Evolutionary conservation across 2,113 vertebrate genomes (phyloP), one percentile per base, ranked within the genome.

Genomic region (Tupaia tana): DNA sequence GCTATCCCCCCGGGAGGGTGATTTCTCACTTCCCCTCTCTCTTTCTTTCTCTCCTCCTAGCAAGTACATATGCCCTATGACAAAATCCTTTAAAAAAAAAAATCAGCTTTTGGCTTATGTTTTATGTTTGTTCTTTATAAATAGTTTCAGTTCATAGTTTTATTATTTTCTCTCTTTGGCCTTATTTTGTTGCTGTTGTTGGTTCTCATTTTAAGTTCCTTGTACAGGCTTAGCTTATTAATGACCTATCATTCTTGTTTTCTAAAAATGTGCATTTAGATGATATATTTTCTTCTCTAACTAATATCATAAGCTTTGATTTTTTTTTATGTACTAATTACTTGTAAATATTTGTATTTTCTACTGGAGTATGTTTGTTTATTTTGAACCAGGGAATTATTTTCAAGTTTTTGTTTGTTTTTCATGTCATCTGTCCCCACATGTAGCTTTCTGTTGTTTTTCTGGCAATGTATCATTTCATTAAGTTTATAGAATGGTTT

Each of bases 261-360:
- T 86, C 58, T 52, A 64, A 14, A 14, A 4, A 27, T n/a, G 64
- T n/a, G 1, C 5, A 5, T 54, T 63, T 74, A 78, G 9, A 78
- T 16, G 61, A 83, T 7, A 73, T 1, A 20, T 43, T 90, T 77
- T 15, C 69, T 24, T 64, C n/a, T 80, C 83, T 22, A 74, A 31
- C 11, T 34, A n/a, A 70, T 75, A 18, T 19, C 58, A 34, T 16
- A 27, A 59, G 6, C 61, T 80, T 67, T 67, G 25, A 63, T 64
- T 83, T 61, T 63, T 10, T 87, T 63, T 83, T 10, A 63, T 94
- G 93, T 64, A 4, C 24, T 81, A 89, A 69, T 84, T 83, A 83
- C 1, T 66, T 63, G 6, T 70, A 75, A 88, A 91, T 29, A 71
- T 84, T 93, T 67, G 10, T 61, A 24, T 82, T 31, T 91, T 77